Evolutionary conservation across 2,797 vertebrate genomes (phyloP), one percentile per base, ranked within the genome.

Genomic region (Anniella stebbinsi): DNA sequence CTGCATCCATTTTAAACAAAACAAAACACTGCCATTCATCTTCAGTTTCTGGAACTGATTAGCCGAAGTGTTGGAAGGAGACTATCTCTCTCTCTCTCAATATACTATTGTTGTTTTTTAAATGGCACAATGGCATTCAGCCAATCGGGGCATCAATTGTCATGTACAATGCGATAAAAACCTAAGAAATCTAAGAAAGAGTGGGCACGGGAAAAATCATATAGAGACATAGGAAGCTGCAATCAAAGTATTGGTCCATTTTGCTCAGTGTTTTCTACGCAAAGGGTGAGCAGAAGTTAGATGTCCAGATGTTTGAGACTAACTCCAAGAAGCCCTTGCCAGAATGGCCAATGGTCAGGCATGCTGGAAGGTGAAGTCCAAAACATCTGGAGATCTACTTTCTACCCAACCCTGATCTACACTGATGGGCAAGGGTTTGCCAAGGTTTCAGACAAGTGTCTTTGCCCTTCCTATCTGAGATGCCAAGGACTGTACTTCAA

Each of bases 11-110:
- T 76, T 63, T 63, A 36, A 54, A 54, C 54, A 38, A 57, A 45
- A 45, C 70, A 72, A 48, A 66, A 45, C 63, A n/a, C 30, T 66
- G 57, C 25, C 86, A 33, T 78, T 78, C 51, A 78, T 48, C 41
- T 78, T 78, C 75, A 87, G 18, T 36, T 78, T 78, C 75, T 87
- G 73, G 38, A 57, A 75, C 57, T 78, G 60, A 87, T 87, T 67
- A 77, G 45, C 4, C 51, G 73, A 48, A 66, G 41, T 57, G 11
- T 25, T 87, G 30, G 73, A 87, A 78, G 51, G 28, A 57, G 60
- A 41, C 48, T 45, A 3, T 45, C 45, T 45, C 45, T 45, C 45
- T 45, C 45, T 45, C 45, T 45, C 45, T 45, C n/a, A n/a, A n/a
- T n/a, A n/a, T n/a, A n/a, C n/a, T n/a, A n/a, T n/a, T n/a, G n/a